Percentiles rank a stretch among this genome's conserved stretches.
Conservation (phyloP, 2,888 invertebrate genomes). For the Chirona hameri region DNA sequence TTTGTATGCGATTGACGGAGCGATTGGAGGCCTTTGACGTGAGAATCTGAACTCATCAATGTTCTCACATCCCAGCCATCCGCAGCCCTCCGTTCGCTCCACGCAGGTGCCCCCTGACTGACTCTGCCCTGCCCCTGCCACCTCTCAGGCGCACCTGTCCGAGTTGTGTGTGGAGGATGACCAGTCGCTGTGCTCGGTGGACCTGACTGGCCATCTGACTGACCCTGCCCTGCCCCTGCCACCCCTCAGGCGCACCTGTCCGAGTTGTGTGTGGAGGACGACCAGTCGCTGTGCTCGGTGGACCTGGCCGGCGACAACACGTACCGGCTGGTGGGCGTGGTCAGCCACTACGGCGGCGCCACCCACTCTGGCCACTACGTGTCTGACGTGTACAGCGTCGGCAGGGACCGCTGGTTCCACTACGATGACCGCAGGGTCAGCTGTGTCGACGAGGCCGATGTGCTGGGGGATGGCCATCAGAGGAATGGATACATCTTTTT, state of each 20-base stretch:
- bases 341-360: slow-evolving; percentile 39
- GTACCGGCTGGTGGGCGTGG: slow-evolving; percentile 38
- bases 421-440: slow-evolving; percentile 39
- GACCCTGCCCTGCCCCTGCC: not conserved
- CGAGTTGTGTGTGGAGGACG: slow-evolving; percentile 3
- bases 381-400: slow-evolving; percentile 37
- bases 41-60: no score
- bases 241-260: not conserved
- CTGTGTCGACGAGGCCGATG: slow-evolving; percentile 34
- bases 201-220: no score
- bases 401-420: slow-evolving; percentile 38
- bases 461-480: slow-evolving; percentile 38
- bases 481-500: slow-evolving; percentile 40
- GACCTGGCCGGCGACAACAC: slow-evolving; percentile 32
- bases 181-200: no score
- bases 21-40: no score
- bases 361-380: slow-evolving; percentile 40
- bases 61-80: no score
- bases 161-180: slow-evolving; percentile 3
- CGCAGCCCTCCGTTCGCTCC: no score
- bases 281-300: not conserved
- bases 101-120: no score
- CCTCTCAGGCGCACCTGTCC: not conserved
- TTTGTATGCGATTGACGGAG: no score
- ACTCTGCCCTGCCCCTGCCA: not conserved